Conservation (phyloP, 2,888 invertebrate genomes). For the Acleris holmiana region DNA sequence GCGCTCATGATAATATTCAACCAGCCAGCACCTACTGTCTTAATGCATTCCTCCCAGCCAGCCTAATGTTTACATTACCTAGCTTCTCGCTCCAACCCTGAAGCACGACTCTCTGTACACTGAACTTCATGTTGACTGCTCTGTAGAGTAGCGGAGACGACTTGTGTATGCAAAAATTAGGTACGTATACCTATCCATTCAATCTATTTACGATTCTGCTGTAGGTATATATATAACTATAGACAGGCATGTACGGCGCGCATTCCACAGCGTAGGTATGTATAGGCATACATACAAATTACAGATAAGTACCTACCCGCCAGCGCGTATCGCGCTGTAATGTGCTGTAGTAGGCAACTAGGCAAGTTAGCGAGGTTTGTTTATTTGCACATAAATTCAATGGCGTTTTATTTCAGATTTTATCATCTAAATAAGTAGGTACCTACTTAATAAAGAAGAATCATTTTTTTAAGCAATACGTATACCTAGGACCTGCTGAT, state of each 20-base stretch:
- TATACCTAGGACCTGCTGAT: too few species aligned
- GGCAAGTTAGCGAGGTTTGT: conserved; percentile 24
- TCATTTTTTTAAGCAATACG: too few species aligned
- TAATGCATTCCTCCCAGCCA: conserved; percentile 76
- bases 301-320: conserved; percentile 50
- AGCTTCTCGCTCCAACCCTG: conserved; percentile 31
- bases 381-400: conserved; percentile 17
- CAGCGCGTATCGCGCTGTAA: conserved; percentile 43
- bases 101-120: conserved; percentile 14
- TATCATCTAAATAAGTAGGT: not conserved
- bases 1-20: conserved; percentile 84
- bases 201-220: conserved; percentile 82
- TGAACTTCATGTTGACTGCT: conserved; percentile 57
- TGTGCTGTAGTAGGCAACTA: conserved; percentile 24
- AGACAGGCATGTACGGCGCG: conserved; percentile 66
- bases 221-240: conserved; percentile 63
- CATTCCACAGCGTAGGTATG: conserved; percentile 75
- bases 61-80: conserved; percentile 82
- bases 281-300: conserved; percentile 65
- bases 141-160: conserved; percentile 64
- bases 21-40: conserved; percentile 75
- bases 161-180: conserved; percentile 73
- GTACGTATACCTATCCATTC: conserved; percentile 74
- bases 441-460: not conserved
- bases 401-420: not conserved